Percentiles rank a stretch among this genome's conserved stretches.
Evolutionary conservation across 2,113 vertebrate genomes (phyloP).

Genomic region (Nothocercus nigrocapillus): DNA sequence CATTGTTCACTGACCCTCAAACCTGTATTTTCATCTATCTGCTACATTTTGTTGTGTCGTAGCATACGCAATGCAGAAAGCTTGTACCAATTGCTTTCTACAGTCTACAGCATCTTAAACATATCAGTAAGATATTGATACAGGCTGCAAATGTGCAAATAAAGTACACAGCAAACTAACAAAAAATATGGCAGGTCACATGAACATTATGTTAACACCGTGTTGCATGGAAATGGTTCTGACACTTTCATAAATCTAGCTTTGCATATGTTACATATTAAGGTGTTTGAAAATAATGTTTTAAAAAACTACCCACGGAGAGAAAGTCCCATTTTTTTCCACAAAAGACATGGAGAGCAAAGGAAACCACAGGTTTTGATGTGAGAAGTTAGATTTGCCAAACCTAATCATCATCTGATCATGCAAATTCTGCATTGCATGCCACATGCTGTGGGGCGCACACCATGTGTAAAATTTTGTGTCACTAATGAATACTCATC

Average conservation of each 20-base stretch:
- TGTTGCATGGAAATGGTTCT: not conserved
- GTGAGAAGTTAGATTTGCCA: not conserved
- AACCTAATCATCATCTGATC: not conserved
- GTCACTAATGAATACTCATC: not conserved
- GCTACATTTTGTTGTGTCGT: not conserved
- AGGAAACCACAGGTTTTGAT: not conserved
- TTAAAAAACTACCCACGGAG: not conserved
- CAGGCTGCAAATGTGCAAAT: not conserved
- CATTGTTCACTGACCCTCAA: conserved; percentile 7
- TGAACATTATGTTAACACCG: not conserved
- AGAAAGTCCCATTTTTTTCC: not conserved
- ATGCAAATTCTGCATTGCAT: not conserved
- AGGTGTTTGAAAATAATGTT: not conserved
- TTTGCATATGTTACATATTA: not conserved
- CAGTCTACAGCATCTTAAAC: not conserved
- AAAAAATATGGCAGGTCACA: not conserved
- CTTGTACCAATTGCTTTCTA: not conserved
- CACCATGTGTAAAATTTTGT: not conserved
- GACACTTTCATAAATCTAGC: not conserved
- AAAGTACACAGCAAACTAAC: not conserved
- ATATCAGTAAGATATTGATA: not conserved
- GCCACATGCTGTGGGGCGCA: not conserved
- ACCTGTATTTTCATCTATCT: not conserved
- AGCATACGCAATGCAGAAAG: not conserved
- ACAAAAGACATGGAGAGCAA: not conserved